Percentiles rank a stretch among this genome's conserved stretches.
phyloP scores from a whole-genome alignment of 2,888 invertebrate genomes.

The Ochropleura plecta region DNA sequence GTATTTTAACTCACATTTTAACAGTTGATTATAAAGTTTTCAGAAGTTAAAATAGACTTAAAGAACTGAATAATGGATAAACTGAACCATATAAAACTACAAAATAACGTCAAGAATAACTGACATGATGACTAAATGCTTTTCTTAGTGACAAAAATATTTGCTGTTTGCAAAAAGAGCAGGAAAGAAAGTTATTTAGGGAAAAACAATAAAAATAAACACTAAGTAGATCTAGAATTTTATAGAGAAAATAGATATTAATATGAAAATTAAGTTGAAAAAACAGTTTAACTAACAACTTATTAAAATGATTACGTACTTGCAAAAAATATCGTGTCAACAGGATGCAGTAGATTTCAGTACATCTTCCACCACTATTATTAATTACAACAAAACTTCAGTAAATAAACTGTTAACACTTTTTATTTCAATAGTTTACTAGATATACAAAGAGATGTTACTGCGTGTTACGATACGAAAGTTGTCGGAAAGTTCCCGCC shows the following conservation, averaged over 20 bases:
- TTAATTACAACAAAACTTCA: constrained; percentile 42
- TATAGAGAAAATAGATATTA: neutral
- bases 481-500: constrained; percentile 86
- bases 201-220: neutral
- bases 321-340: constrained; percentile 36
- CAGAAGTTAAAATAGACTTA: neutral
- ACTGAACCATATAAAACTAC: too few species aligned
- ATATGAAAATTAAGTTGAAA: neutral
- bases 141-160: neutral
- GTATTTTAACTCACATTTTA: neutral
- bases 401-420: constrained; percentile 35
- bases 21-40: constrained; percentile 5
- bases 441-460: constrained; percentile 52
- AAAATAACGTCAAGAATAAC: too few species aligned
- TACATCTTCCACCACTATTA: constrained; percentile 55
- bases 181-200: neutral
- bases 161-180: neutral
- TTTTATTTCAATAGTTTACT: constrained; percentile 31
- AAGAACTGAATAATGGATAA: neutral
- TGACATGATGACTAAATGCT: too few species aligned
- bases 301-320: constrained; percentile 49
- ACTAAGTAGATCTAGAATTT: too few species aligned
- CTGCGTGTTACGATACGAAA: constrained; percentile 77
- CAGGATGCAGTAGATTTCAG: constrained; percentile 35
- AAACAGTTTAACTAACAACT: neutral